Percentiles rank a stretch among this genome's conserved stretches.
Evolutionary conservation across 1,140 invertebrate species (phyloP).

Genomic region (Drosophila lacteicornis): DNA sequence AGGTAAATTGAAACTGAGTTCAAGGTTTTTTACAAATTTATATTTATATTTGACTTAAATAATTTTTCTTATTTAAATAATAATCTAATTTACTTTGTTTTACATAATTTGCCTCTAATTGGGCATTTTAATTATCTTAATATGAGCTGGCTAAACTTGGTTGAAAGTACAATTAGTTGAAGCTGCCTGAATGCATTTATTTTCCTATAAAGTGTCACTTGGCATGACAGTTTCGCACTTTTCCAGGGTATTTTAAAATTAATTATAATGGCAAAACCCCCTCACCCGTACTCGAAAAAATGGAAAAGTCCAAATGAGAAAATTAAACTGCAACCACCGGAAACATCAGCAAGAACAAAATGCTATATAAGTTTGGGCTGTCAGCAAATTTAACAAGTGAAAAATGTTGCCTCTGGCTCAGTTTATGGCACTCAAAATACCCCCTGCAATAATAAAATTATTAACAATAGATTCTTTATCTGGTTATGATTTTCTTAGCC

Average conservation of each 20-base stretch:
- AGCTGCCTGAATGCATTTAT: not conserved
- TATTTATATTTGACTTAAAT: not conserved
- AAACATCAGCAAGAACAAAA: conserved; percentile 3
- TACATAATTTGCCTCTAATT: not conserved
- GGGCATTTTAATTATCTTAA: conserved; percentile 9
- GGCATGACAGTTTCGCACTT: conserved; percentile 27
- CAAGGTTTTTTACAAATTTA: too few species aligned
- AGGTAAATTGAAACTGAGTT: too few species aligned
- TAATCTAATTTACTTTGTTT: not conserved
- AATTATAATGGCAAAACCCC: conserved; percentile 49
- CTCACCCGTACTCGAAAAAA: conserved; percentile 3
- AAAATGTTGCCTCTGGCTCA: not conserved
- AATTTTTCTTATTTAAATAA: not conserved
- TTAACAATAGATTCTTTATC: too few species aligned
- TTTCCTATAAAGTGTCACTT: conserved; percentile 28
- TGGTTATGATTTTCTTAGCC: too few species aligned
- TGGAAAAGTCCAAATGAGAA: conserved; percentile 24
- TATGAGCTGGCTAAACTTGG: not conserved
- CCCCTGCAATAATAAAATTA: not conserved
- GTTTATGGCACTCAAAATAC: not conserved
- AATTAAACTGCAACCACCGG: conserved; percentile 35
- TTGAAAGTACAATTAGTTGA: conserved; percentile 18
- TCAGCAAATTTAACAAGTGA: conserved; percentile 33
- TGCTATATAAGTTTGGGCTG: conserved; percentile 20
- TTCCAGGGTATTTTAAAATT: conserved; percentile 43